Base-by-base conservation (phyloP, 1,140 invertebrate genomes). In the Plectrocnemia conspersa region DNA sequence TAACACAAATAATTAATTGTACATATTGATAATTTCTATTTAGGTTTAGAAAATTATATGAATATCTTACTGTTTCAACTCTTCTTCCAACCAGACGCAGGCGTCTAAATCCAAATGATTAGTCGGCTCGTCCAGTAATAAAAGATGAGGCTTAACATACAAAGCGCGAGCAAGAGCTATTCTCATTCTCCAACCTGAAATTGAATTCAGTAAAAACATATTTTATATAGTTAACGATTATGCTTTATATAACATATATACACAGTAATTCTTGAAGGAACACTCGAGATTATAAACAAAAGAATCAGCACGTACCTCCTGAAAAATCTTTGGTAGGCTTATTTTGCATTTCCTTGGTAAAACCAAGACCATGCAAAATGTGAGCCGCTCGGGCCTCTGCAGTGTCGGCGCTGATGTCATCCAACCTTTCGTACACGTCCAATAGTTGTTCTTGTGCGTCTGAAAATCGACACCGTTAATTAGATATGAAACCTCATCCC, bases 81-180 rank as follows among this genome's bases (percentile, higher is more conserved):
- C 95, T 71, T 96, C 91, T 75, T 99, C 96, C 19, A 99, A 79
- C 97, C 97, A 99, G n/a, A 99, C 96, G 76, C 96, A 98, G 36
- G 96, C 95, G 68, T 99, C 97, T 64, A 99, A 82, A 81, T 99
- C 97, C 64, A 99, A 81, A 74, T 98, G 95, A 78, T 98, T 98
- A 1, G 96, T 98, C 35, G 96, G 96, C 77, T 99, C 95, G 70
- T 98, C 96, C 13, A 98, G 77, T 16, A 98, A 72, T 48, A 98
- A 74, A 35, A 98, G 71, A 80, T 98, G 95, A 7, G 96, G 95
- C 82, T 96, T 85, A 3, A 91, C 88, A 62, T 90, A 93, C 11
- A 93, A 68, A 9, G 89, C 89, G 71, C 92, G 79, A n/a, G 97
- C 97, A 21, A 99, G 75, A n/a, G 96, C 92, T 64, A 99, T 98